Evolutionary conservation across 1,140 invertebrate genomes (phyloP).

Genomic region (Cheumatopsyche charites): DNA sequence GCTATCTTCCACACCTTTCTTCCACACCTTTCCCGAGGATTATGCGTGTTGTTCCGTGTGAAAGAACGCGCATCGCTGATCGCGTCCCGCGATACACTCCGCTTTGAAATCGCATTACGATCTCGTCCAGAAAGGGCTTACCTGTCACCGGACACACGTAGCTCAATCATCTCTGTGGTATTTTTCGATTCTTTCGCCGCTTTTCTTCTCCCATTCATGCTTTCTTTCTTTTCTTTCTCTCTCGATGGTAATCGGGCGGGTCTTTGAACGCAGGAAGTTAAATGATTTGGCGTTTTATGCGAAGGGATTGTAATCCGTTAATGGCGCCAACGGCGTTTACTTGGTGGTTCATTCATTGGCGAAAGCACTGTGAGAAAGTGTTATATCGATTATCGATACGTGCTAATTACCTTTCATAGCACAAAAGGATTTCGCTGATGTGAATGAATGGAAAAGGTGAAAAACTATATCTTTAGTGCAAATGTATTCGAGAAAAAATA

Average conservation of each 20-base stretch:
- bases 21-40: constrained; percentile 40
- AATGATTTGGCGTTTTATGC: constrained; percentile 4
- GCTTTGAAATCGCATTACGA: constrained; percentile 46
- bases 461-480: too few species aligned
- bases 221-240: neutral
- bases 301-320: constrained; percentile 11
- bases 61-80: constrained; percentile 28
- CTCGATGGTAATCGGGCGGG: constrained; percentile 1
- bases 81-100: constrained; percentile 36
- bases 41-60: constrained; percentile 36
- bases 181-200: neutral
- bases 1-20: too few species aligned
- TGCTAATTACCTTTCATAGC: too few species aligned
- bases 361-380: constrained; percentile 3
- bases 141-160: constrained; percentile 41
- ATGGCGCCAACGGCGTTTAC: constrained; percentile 18
- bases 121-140: constrained; percentile 35
- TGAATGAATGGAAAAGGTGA: too few species aligned
- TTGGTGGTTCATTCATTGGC: constrained; percentile 3
- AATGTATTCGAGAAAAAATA: too few species aligned
- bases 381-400: too few species aligned
- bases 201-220: constrained; percentile 25
- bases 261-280: constrained; percentile 20
- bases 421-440: too few species aligned
- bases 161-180: constrained; percentile 1